Evolutionary conservation across 2,113 vertebrate genomes (phyloP).

Genomic region (Azemiops feae): DNA sequence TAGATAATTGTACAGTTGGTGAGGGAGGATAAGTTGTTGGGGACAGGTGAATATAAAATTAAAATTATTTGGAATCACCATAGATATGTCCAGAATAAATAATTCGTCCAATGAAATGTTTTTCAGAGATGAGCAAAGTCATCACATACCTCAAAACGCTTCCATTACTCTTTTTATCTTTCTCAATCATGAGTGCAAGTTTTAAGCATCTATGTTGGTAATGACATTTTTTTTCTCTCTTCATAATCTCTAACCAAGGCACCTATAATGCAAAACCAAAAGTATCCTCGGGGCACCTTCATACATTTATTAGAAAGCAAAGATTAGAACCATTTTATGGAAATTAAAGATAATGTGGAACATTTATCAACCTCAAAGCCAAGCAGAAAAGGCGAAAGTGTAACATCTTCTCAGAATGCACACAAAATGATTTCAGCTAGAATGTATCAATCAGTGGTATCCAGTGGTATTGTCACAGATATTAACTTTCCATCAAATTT

Average conservation of each 20-base stretch:
- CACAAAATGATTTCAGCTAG: constrained; percentile 31
- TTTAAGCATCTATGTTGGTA: constrained; percentile 47
- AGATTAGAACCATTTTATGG: constrained; percentile 76
- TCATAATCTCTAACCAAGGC: constrained; percentile 58
- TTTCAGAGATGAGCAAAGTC: background rate
- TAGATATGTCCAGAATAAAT: background rate
- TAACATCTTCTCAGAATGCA: constrained; percentile 61
- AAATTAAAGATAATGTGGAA: constrained; percentile 76
- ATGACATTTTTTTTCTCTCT: constrained; percentile 44
- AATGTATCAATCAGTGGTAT: background rate
- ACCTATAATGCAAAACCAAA: constrained; percentile 66
- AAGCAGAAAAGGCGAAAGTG: constrained; percentile 58
- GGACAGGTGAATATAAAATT: background rate
- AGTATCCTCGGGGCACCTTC: constrained; percentile 54
- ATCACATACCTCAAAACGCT: background rate
- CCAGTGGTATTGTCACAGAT: background rate
- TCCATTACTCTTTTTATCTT: background rate
- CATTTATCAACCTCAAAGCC: constrained; percentile 72
- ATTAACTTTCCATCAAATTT: background rate
- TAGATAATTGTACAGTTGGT: background rate
- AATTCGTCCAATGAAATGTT: background rate
- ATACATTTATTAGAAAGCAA: constrained; percentile 73
- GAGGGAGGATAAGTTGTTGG: background rate
- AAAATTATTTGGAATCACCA: background rate
- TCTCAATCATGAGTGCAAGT: constrained; percentile 35